Conservation (phyloP, 2,888 invertebrate genomes). For the Polydrusus cervinus region DNA sequence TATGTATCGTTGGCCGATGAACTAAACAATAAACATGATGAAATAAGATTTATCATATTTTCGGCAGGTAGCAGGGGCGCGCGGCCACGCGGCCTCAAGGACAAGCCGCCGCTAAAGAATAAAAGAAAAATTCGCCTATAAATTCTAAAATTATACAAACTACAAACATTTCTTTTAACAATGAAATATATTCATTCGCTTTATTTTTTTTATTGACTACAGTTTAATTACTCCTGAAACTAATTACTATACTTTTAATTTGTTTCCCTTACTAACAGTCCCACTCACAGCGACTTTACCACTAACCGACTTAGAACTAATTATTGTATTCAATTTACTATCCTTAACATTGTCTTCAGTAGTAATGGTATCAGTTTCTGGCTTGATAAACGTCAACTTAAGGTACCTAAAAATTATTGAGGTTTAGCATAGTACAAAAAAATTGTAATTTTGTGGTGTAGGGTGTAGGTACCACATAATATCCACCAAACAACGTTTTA, state of each 20-base stretch:
- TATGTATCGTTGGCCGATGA: too few species aligned
- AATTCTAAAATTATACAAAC: too few species aligned
- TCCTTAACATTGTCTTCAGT: neutral
- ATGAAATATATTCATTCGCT: neutral
- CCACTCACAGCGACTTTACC: neutral
- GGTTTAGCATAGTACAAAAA: too few species aligned
- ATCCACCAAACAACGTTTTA: too few species aligned
- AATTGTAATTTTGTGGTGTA: too few species aligned
- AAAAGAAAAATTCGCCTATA: too few species aligned
- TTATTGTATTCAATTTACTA: neutral
- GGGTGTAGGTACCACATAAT: too few species aligned
- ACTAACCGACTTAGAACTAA: neutral
- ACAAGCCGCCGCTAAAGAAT: too few species aligned
- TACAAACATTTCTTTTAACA: neutral
- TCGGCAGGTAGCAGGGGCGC: too few species aligned
- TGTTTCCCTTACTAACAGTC: neutral
- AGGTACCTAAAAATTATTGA: slow-evolving; percentile 27
- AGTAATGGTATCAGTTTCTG: neutral
- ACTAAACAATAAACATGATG: too few species aligned
- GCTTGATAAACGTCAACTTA: slow-evolving; percentile 47
- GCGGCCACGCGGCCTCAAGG: too few species aligned
- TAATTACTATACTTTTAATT: neutral
- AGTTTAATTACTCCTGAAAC: neutral
- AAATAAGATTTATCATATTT: too few species aligned
- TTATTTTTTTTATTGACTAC: neutral